phyloP scores from a whole-genome alignment of 2,797 vertebrate genomes.

The Distichodus sexfasciatus region DNA sequence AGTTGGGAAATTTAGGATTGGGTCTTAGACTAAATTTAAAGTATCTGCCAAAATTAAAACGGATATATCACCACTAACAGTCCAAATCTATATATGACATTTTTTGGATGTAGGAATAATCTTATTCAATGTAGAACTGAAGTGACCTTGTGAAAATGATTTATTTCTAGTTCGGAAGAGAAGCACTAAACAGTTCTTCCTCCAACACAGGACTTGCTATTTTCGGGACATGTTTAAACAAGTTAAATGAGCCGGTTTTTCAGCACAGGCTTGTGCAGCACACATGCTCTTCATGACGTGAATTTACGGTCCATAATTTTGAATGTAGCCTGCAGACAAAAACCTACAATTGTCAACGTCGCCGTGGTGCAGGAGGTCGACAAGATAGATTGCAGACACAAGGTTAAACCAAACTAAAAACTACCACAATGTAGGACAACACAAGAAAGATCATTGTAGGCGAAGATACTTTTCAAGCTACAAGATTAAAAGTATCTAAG shows the following conservation, averaged over 20 bases:
- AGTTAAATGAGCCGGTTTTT: background rate
- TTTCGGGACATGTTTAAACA: background rate
- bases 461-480: too few species aligned
- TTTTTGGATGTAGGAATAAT: background rate
- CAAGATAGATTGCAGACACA: too few species aligned
- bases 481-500: too few species aligned
- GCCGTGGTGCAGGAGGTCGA: too few species aligned
- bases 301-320: background rate
- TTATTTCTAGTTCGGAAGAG: conserved; percentile 15
- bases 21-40: too few species aligned
- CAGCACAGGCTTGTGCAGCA: background rate
- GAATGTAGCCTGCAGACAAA: background rate
- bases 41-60: too few species aligned
- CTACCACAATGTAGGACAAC: too few species aligned
- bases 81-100: background rate
- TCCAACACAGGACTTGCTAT: background rate
- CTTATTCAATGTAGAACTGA: conserved; percentile 26
- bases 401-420: too few species aligned
- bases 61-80: background rate
- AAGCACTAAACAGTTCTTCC: background rate
- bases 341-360: too few species aligned
- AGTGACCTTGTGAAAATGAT: conserved; percentile 23
- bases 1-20: too few species aligned
- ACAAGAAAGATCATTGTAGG: too few species aligned
- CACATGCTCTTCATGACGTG: background rate